Base-by-base conservation (phyloP, 2,113 vertebrate genomes). In the Sphyrna mokarran region DNA sequence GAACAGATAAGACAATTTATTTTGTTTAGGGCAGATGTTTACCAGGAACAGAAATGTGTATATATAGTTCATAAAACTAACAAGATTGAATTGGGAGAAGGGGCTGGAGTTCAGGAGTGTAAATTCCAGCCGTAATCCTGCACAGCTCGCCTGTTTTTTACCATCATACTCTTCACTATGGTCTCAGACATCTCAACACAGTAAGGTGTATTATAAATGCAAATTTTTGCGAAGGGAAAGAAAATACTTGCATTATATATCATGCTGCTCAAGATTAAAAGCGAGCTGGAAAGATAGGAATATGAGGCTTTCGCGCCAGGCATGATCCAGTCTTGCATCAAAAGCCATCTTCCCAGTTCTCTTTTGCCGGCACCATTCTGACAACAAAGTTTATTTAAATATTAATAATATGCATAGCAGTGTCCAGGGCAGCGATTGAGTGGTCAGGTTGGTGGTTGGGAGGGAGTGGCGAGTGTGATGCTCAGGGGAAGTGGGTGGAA, bases 11-110 rank as follows among this genome's bases (percentile, higher is more conserved):
- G 18, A 68, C 61, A 40, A 94, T 94, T 94, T 63, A 94, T 94
- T 63, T 93, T 93, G 90, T 37, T 63, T 93, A 66, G 20, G 18
- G 33, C n/a, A 40, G 20, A 68, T n/a, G 63, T 94, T 68, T 94
- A 66, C 90, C 43, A 94, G 63, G 90, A 40, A 37, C n/a, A 68
- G 33, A 94, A 94, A 40, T 94, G 90, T 94, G 90, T 48, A 80
- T 83, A 29, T 89, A 29, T 29, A 26, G 26, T 10, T 87, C 48
- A 54, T 87, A 87, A 87, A 87, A 87, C 85, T 87, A 87, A 87
- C 85, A 87, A 54, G 85, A 29, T 87, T 87, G 23, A 7, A 54
- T 54, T 10, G 48, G 9, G 8, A 54, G 2, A 10, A 7, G 23
- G 20, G 85, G 10, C 2, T 87, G 85, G 23, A 54, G 22, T 48